Evolutionary conservation across 2,797 vertebrate species (phyloP), one percentile per base, ranked within the genome.

Genomic region (Anomalospiza imberbis): DNA sequence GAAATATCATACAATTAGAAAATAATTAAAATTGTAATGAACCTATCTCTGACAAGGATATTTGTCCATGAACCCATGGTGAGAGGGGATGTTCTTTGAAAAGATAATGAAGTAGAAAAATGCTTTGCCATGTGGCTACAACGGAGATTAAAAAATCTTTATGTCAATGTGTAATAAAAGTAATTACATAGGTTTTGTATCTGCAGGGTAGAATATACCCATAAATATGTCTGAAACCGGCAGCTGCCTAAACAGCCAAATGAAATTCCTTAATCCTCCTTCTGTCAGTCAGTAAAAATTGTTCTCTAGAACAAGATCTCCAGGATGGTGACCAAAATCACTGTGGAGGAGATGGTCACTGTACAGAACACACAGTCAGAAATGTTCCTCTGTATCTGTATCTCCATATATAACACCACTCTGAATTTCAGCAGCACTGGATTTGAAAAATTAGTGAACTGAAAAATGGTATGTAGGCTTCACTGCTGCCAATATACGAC

Each of bases 11-110:
- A 42, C 13, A 86, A 73, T 85, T 85, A 91, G 34, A 76, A 94
- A 83, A 91, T 68, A 92, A 92, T 90, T 88, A 95, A 87, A 85
- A 89, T 76, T 86, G 29, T 88, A 92, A 92, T 84, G 58, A 93
- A 70, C 58, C 17, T 80, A 29, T 55, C 13, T 66, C 51, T 81
- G 75, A 55, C 40, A 84, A 89, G 34, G 26, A 60, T 73, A 48
- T 92, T 94, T 88, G 66, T 53, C 76, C 51, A 53, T 16, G 62
- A 93, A 94, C 76, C 44, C 60, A 58, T 53, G n/a, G 48, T 92
- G 63, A 84, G 29, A 66, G 32, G 44, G 7, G 54, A 63, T 89
- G 32, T 32, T 80, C 70, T 92, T 60, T 84, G 61, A 58, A 89
- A 86, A 89, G 34, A 72, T 67, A 93, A 91, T 77, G 34, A 70